Base-by-base conservation (phyloP, 30 jellyfish, hydroid and myxozoan species). In the Aurelia aurita region DNA sequence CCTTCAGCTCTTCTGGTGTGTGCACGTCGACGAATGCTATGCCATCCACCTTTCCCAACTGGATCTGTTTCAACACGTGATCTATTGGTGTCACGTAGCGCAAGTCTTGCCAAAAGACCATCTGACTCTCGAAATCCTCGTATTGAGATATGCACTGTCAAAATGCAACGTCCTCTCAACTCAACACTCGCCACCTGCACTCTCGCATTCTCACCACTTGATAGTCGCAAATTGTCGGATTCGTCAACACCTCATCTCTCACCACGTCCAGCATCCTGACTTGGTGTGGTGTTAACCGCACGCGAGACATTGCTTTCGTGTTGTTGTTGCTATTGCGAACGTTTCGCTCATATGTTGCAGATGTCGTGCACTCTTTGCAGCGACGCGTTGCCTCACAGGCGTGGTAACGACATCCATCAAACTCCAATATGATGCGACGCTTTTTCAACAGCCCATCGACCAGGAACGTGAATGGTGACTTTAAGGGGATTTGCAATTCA, bases 391-490 rank as follows among this genome's bases (percentile, higher is more conserved):
- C 7, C 9, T 16, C 28, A 23, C 88, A 77, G 12, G 79, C 67
- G 23, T 77, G 88, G 31, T 57, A 77, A 29, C 35, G 58, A 29
- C 88, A 59, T 4, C 88, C 88, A n/a, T 77, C 68, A 44, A 15
- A 58, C 15, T 77, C 88, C 1, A 29, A 14, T 0, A 57, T 47
- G 4, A 1, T 16, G 11, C 79, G 10, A 5, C 25, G 19, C 25
- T 21, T 39, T 2, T 28, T 32, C 0, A 35, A 2, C 35, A 18
- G 15, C 5, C 82, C 66, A 21, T 69, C 82, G 1, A 65, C 54
- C 5, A 6, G 32, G 3, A 27, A 22, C 15, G 5, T 22, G 8
- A 20, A 3, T 27, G 53, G 77, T 22, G 54, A 4, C 0, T 2
- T 6, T 65, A 65, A 22, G 21, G 13, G 20, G 3, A 65, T 65